Base-by-base conservation (phyloP, 2,797 vertebrate species). In the Sebastes taczanowskii region DNA sequence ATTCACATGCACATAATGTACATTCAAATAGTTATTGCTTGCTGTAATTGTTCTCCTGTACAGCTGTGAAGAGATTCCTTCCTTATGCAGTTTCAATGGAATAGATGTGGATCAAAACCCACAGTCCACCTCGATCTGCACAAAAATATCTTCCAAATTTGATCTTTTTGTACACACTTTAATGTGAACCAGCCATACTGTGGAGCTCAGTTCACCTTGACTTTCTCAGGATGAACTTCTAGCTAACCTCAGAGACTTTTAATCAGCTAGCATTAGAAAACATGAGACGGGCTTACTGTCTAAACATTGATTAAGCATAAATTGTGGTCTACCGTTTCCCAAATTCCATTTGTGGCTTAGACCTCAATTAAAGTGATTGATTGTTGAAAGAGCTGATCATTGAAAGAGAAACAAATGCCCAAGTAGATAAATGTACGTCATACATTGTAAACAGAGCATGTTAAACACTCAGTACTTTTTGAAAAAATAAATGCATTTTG, bases 301-400 rank as follows among this genome's bases (percentile, higher is more conserved):
- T 55, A n/a, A 62, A 34, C 46, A 68, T 35, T 68, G 42, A 68
- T 62, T 32, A 46, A 62, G 22, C 34, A 60, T 71, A 76, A 61
- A 71, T 53, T 61, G 20, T 81, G 30, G 23, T 60, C 60, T 30
- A 4, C 52, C 5, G 30, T 23, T 59, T 75, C 58, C 7, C 38
- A 52, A 52, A 29, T 71, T 70, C 53, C 32, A 71, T 8, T 38
- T 76, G 66, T 71, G 42, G 38, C 38, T 71, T 53, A 76, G 55
- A 65, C 73, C 67, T 71, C 11, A 76, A 55, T 81, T 76, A 71
- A 71, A 53, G 53, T 60, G 42, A 76, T 32, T 67, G 55, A 71
- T 61, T 61, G 55, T 53, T 71, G 16, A 66, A 66, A 11, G 10
- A 46, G 11, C 42, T 55, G 32, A 61, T 81, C 32, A 55, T 38